Evolutionary conservation across 2,113 vertebrate species (phyloP).

Genomic region (Zosterops borbonicus): DNA sequence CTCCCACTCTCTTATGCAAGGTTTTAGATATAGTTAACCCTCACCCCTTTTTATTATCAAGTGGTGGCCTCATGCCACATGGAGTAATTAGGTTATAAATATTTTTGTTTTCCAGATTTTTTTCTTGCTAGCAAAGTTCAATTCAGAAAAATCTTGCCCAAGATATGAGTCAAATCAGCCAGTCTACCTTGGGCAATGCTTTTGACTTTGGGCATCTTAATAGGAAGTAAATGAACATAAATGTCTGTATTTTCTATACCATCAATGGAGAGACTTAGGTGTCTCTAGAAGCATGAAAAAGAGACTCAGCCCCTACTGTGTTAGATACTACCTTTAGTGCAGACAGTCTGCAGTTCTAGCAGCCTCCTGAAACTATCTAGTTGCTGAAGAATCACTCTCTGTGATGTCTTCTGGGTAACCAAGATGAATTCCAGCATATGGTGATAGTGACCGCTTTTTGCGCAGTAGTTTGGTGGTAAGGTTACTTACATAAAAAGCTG

Average conservation of each 20-base stretch:
- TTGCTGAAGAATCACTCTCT: not conserved
- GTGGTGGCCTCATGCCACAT: not conserved
- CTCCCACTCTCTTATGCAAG: not conserved
- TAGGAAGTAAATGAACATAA: not conserved
- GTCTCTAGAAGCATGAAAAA: not conserved
- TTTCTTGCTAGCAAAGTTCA: not conserved
- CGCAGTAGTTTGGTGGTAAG: not conserved
- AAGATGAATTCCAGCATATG: not conserved
- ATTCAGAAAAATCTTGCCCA: not conserved
- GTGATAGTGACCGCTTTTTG: not conserved
- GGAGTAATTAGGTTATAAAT: not conserved
- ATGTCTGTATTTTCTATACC: not conserved
- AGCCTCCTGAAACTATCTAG: not conserved
- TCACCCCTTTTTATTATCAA: not conserved
- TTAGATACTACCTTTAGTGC: not conserved
- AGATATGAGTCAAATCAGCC: not conserved
- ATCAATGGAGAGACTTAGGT: not conserved
- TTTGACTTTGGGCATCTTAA: not conserved
- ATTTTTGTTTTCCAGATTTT: not conserved
- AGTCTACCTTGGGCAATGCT: not conserved
- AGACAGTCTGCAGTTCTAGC: not conserved
- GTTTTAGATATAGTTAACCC: not conserved
- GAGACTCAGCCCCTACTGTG: rapidly evolving
- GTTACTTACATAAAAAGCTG: not conserved
- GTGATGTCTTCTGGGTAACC: not conserved